Evolutionary conservation across 2,113 vertebrate genomes (phyloP).

Genomic region (Paradisaea rubra): DNA sequence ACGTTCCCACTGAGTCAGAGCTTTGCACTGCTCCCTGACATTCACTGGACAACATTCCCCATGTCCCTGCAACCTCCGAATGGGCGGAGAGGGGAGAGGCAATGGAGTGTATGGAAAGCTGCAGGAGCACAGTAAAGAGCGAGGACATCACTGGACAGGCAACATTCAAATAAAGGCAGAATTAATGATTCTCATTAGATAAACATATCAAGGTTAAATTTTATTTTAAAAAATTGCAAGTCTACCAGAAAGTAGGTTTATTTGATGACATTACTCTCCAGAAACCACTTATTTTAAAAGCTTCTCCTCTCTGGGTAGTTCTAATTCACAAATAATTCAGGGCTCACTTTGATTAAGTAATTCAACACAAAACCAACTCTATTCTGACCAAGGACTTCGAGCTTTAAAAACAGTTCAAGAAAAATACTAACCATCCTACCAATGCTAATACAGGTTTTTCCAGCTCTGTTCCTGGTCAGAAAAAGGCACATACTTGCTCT

Average conservation of each 20-base stretch:
- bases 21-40: background rate
- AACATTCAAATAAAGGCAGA: slow-evolving; percentile 41
- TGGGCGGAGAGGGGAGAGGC: background rate
- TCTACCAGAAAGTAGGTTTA: slow-evolving; percentile 14
- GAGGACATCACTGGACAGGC: background rate
- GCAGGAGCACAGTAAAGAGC: background rate
- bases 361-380: background rate
- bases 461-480: slow-evolving; percentile 17
- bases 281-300: background rate
- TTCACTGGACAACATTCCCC: background rate
- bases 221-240: slow-evolving; percentile 5
- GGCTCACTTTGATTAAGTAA: background rate
- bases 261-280: background rate
- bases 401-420: background rate
- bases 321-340: slow-evolving; percentile 6
- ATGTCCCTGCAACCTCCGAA: background rate
- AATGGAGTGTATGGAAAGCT: background rate
- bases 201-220: slow-evolving; percentile 1
- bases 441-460: background rate
- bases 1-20: background rate
- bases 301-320: slow-evolving; percentile 1
- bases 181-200: background rate
- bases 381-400: background rate
- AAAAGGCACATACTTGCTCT: slow-evolving; percentile 54
- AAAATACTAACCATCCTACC: background rate